Evolutionary conservation across 2,113 vertebrate species (phyloP), one percentile per base, ranked within the genome.

Genomic region (Carassius carassius): DNA sequence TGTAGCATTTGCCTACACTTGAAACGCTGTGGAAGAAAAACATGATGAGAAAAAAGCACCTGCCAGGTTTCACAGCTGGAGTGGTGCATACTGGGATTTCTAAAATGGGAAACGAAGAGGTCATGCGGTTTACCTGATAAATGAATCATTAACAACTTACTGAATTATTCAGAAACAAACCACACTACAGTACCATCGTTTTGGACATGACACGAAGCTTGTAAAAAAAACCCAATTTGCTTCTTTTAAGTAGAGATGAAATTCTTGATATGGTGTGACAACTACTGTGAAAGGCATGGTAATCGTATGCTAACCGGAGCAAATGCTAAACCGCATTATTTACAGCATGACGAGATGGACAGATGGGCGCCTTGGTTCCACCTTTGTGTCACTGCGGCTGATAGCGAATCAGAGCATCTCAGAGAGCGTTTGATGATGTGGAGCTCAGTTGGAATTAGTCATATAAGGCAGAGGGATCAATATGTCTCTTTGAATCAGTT

Each of bases 81-180:
- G 9, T 25, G 51, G 35, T 78, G 83, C 41, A 85, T 79, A 76
- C 65, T 72, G 76, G 75, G 63, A 72, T 58, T 78, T 63, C 41
- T 78, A 54, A 77, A 84, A 47, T 56, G 16, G 62, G 83, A 84
- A 37, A 44, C 21, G 47, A 17, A 56, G 41, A 77, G 44, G 23
- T 29, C 70, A 47, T 84, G 72, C 41, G 23, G 60, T 70, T 54
- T 17, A 58, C 32, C 49, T 4, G 0, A 41, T 78, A n/a, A 41
- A 78, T 84, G 63, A 85, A 79, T 72, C 76, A 79, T 79, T 72
- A 12, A 80, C 23, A 73, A 62, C 73, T 85, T 60, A 73, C n/a
- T 85, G 49, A 79, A 80, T 72, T 73, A 85, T 85, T 79, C 19
- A 79, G 35, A 70, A 72, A 85, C 23, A 16, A 72, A n/a, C n/a